Base-by-base conservation (phyloP, 1,140 invertebrate species). In the Sarcophaga bullata region DNA sequence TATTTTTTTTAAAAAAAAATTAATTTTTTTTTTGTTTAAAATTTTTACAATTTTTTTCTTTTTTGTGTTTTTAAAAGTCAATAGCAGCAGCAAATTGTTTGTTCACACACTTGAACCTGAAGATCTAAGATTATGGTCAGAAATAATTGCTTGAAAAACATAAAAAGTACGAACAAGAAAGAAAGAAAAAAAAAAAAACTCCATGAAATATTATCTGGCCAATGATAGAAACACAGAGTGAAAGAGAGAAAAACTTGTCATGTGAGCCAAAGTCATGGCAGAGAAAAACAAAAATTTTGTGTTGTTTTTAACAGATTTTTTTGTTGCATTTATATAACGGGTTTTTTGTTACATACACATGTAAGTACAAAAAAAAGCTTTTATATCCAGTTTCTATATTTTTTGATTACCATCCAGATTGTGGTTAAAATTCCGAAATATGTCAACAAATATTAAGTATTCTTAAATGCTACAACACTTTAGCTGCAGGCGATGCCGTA, bases 91-190 rank as follows among this genome's bases (percentile, higher is more conserved):
- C 17, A 68, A 68, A 68, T 68, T 68, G 62, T 68, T 68, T 8
- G 9, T 68, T 68, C 62, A 68, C 62, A 68, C 62, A 68, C 62
- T 68, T 68, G 62, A 68, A 19, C 62, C n/a, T 68, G 62, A 68
- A 68, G 62, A 68, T 68, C 17, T 8, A 9, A 17, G 62, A 68
- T 68, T 58, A 68, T 68, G 62, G 9, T 17, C 17, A 68, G 62
- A 68, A 68, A 68, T 68, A 68, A 68, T 19, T 68, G 62, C 54
- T 68, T 25, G 62, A 68, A 68, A 68, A 58, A n/a, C 7, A 58
- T n/a, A 58, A 58, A 58, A 37, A 2, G 25, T 37, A 37, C 25
- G 25, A 37, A 37, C 25, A 37, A 37, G 25, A 37, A 37, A 37
- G 25, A 37, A 37, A 37, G 4, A 37, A 37, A 37, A 37, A 4